Evolutionary conservation across 2,113 vertebrate species (phyloP), one percentile per base, ranked within the genome.

Genomic region (Petrocephalus microphthalmus): DNA sequence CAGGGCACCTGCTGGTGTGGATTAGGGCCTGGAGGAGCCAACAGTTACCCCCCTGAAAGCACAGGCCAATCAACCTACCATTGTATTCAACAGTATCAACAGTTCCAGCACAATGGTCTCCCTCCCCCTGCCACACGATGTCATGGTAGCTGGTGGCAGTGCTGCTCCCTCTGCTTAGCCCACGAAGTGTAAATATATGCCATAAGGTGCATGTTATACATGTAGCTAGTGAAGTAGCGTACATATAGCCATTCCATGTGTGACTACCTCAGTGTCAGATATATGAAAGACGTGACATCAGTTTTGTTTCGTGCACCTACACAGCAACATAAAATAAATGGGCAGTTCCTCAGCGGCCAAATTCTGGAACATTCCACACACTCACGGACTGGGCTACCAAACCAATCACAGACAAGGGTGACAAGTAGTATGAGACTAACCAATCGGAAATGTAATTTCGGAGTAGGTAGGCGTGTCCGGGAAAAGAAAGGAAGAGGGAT

Each of bases 351-450:
- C 88, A 82, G 87, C 89, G 91, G 87, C 89, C 93, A 89, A 85
- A 89, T 91, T 94, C 94, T 95, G 92, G 95, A 94, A 88, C 81
- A 13, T 94, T 91, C 90, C 90, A 33, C 91, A 92, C 94, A 17
- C 94, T 92, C 90, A 10, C 71, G 37, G 2, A 37, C 33, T 42
- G 37, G 33, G 33, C 4, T 37, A 17, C 33, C 33, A 0, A 53
- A 25, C 94, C 93, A 88, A 88, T 87, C 7, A 15, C 7, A 60
- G 87, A 42, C 0, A 0, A 85, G 90, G 90, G 92, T 90, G 92
- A 87, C 89, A 10, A 89, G 47, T 4, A 13, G 22, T 20, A 1
- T 19, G 0, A 6, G 0, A 6, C 84, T 0, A 88, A 85, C 92
- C 91, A 94, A 94, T 93, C 33, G 15, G 2, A 13, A 10, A 5